Evolutionary conservation across 2,888 invertebrate species (phyloP).

Genomic region (Pandemis cinnamomeana): DNA sequence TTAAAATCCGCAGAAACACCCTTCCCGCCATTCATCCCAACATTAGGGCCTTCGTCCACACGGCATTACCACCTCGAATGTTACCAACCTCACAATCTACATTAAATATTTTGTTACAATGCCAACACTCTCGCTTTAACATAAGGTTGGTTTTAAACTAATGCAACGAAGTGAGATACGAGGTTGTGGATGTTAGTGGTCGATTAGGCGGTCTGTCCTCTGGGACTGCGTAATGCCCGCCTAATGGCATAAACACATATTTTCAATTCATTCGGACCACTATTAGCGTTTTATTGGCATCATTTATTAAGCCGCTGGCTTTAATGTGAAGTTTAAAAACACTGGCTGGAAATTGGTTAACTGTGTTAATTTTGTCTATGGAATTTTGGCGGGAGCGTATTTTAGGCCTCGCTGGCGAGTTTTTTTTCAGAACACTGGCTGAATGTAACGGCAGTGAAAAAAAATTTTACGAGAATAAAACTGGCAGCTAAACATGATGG

Average conservation of each 20-base stretch:
- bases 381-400: not conserved
- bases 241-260: conserved; percentile 73
- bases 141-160: not conserved
- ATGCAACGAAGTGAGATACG: not conserved
- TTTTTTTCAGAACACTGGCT: not conserved
- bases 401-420: not conserved
- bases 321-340: conserved; percentile 13
- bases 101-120: not conserved
- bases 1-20: conserved; percentile 11
- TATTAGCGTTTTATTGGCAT: conserved; percentile 54
- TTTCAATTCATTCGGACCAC: conserved; percentile 67
- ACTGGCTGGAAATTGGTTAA: conserved; percentile 11
- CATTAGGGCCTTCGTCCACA: conserved; percentile 22
- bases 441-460: not conserved
- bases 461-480: not conserved
- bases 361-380: conserved; percentile 4
- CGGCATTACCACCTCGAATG: not conserved
- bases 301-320: conserved; percentile 50
- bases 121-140: not conserved
- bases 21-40: conserved; percentile 42
- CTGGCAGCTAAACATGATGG: not conserved
- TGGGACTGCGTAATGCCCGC: conserved; percentile 64
- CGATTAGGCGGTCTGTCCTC: conserved; percentile 53
- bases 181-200: not conserved
- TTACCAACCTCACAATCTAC: not conserved